Evolutionary conservation across 2,113 vertebrate genomes (phyloP), one percentile per base, ranked within the genome.

Genomic region (Melanerpes aurifrons): DNA sequence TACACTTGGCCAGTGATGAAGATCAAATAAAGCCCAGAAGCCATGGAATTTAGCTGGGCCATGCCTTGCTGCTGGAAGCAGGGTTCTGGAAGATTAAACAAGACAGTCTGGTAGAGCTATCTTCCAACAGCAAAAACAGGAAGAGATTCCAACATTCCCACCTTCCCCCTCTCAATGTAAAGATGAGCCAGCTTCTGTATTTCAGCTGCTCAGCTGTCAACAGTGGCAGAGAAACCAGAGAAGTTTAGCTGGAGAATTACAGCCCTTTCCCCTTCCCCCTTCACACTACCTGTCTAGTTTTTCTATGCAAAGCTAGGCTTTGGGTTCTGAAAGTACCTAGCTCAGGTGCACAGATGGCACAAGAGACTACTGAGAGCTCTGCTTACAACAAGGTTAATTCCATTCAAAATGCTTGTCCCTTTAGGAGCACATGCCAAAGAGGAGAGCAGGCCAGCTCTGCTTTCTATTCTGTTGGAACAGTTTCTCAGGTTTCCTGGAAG

Each of bases 401-500:
- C 86, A 83, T 81, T 76, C 70, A 81, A 83, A 67, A 61, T 48
- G 61, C 31, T 54, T 63, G 58, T 76, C 67, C 56, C 92, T 82
- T 58, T 12, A 62, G 50, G 69, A 86, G 47, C 63, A 47, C 86
- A 58, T 32, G 66, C 94, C 95, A 95, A 73, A 73, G 21, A 32
- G 92, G 11, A 75, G 67, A 89, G 67, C 90, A 74, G 2, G 90
- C 69, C 95, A 91, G 50, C 53, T 95, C 66, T 94, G 88, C 93
- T 91, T 90, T 86, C 91, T 95, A 92, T 70, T 93, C 91, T 87
- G 48, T 15, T 95, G 87, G 92, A 97, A 78, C 74, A 29, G 54
- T 74, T 87, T 86, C 93, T 90, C 91, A 35, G 91, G 83, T 96
- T 94, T 94, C 91, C 78, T 95, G 91, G 95, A 81, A 91, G 85